Evolutionary conservation across 37 sponge, comb jelly and placozoan species (phyloP), one percentile per base, ranked within the genome.

Genomic region (Oscarella lobularis): DNA sequence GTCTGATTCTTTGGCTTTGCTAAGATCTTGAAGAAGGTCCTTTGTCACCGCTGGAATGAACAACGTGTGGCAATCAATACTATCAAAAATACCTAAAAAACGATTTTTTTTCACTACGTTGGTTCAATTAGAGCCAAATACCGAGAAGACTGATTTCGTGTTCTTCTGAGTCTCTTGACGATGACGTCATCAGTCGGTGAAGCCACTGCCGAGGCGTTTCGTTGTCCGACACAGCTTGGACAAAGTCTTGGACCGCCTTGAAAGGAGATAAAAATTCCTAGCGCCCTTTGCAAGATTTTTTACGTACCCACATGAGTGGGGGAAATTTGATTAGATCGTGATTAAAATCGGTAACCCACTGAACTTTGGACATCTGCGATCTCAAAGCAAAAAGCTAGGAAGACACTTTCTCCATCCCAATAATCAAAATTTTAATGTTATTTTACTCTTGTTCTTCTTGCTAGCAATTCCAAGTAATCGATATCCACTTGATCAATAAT

Each of bases 401-500:
- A 0, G 5, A 6, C 20, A 41, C n/a, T n/a, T n/a, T n/a, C n/a
- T n/a, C n/a, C n/a, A n/a, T n/a, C n/a, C n/a, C n/a, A n/a, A n/a
- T n/a, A n/a, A n/a, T n/a, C n/a, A n/a, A n/a, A n/a, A n/a, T n/a
- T n/a, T n/a, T n/a, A n/a, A n/a, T n/a, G n/a, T n/a, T 34, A 9
- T 29, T 72, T 67, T 39, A 91, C 92, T 75, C 82, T 81, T 66
- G 94, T 93, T 73, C 94, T 54, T 79, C 94, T 86, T 5, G 94
- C 82, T 35, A 93, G 74, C 41, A 93, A 83, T 40, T 93, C 94
- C 71, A 93, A 66, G 48, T 93, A 93, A 67, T 93, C 94, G 67
- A 93, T 86, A 67, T 93, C 94, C 54, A 66, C 87, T 60, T 93
- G 94, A 65, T 93, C 90, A 73, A 93, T 93, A 20, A 93, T 93